Percentiles rank a stretch among this genome's conserved stretches.
These are phyloP conservation scores for Cydia splendana DNA, from an alignment of 1,140 invertebrate genomes.

Conservation along the genomic window DNA sequence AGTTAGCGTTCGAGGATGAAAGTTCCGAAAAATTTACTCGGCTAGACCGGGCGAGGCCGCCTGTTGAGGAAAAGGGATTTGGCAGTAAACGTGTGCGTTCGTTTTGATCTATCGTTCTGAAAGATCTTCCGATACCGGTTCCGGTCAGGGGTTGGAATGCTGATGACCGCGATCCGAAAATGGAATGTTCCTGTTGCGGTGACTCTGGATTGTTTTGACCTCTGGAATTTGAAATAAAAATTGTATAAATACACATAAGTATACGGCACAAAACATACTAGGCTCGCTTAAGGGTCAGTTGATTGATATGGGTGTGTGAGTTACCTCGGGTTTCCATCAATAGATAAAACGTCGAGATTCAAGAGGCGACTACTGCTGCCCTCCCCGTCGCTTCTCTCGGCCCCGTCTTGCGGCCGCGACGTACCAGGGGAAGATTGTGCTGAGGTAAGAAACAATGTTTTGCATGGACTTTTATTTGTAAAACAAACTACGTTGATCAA, in stretches of 20 bases:
- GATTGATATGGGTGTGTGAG: too few species aligned
- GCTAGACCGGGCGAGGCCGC: constrained; percentile 40
- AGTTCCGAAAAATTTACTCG: constrained; percentile 47
- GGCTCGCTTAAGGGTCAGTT: neutral
- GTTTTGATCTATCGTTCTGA: constrained; percentile 54
- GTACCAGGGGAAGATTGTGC: constrained; percentile 49
- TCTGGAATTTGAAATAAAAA: constrained; percentile 46
- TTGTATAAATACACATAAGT: neutral
- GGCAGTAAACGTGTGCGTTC: constrained; percentile 62
- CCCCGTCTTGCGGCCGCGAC: constrained; percentile 51
- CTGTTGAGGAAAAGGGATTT: constrained; percentile 67
- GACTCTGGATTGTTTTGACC: constrained; percentile 51
- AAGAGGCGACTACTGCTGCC: constrained; percentile 55
- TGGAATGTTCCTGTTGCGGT: constrained; percentile 47
- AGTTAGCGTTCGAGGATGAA: constrained; percentile 45
- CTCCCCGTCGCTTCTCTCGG: constrained; percentile 53
- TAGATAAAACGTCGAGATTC: constrained; percentile 65
- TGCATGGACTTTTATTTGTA: neutral
- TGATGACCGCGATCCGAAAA: constrained; percentile 65
- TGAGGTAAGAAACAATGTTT: constrained; percentile 36
- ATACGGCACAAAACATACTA: neutral
- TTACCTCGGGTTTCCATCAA: constrained; percentile 59
- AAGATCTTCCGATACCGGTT: constrained; percentile 44
- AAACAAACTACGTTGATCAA: too few species aligned
- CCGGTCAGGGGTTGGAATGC: constrained; percentile 69